Evolutionary conservation across 2,113 vertebrate species (phyloP).

Genomic region (Spilogale gracilis): DNA sequence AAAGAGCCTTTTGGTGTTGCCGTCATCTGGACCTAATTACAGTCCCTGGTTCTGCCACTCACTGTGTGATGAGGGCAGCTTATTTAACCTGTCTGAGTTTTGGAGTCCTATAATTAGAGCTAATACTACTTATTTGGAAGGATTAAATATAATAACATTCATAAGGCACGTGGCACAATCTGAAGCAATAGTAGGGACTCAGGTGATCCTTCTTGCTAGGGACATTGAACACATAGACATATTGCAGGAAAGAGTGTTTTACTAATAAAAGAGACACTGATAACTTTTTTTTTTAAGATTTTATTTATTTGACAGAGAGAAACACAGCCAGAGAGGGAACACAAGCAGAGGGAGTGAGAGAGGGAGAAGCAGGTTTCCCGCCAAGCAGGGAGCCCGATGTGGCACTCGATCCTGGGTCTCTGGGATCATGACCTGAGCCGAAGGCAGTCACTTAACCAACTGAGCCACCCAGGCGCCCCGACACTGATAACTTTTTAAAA

Average conservation of each 20-base stretch:
- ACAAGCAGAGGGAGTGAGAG: too few relatives aligned
- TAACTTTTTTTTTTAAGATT: background rate
- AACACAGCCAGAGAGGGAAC: too few relatives aligned
- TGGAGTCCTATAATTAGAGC: conserved; percentile 9
- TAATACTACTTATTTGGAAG: background rate
- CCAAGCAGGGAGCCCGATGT: too few relatives aligned
- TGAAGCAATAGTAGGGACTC: background rate
- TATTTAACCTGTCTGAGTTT: background rate
- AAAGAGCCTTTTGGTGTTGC: background rate
- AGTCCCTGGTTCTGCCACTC: background rate
- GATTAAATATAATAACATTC: background rate
- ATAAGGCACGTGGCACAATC: background rate
- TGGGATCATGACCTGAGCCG: too few relatives aligned
- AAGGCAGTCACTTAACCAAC: too few relatives aligned
- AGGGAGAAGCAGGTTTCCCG: too few relatives aligned
- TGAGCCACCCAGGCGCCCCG: too few relatives aligned
- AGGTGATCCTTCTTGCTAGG: background rate
- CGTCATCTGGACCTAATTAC: background rate
- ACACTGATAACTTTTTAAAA: too few relatives aligned
- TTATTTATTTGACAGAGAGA: too few relatives aligned
- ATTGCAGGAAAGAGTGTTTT: background rate
- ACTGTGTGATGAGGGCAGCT: background rate
- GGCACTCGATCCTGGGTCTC: too few relatives aligned
- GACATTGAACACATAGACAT: background rate
- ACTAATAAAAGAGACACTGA: background rate